Conservation (phyloP, 2,113 vertebrate species). For the Seriola quinqueradiata region DNA sequence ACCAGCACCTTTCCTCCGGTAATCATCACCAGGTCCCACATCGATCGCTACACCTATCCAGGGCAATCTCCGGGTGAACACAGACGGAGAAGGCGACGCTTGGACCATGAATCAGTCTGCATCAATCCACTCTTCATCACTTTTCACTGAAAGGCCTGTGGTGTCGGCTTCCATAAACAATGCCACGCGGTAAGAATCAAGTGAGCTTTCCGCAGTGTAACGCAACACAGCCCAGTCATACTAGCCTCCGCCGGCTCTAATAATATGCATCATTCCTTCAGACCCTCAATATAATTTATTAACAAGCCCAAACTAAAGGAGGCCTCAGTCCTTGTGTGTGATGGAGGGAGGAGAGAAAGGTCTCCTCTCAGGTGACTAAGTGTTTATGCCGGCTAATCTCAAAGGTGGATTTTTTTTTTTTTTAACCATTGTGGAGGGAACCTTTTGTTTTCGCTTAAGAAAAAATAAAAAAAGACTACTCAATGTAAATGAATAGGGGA, state of each 20-base stretch:
- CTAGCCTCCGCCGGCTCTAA: slow-evolving; percentile 49
- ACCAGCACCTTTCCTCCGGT: not conserved
- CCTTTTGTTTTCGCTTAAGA: slow-evolving; percentile 71
- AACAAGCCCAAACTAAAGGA: slow-evolving; percentile 52
- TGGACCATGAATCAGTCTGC: slow-evolving; percentile 36
- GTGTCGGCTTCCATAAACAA: slow-evolving; percentile 76
- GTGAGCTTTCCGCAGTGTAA: slow-evolving; percentile 58
- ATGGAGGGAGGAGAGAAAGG: slow-evolving; percentile 60
- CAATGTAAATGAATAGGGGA: slow-evolving; percentile 80
- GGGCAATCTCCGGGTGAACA: not conserved
- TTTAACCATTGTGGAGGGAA: slow-evolving; percentile 71
- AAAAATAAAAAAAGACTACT: slow-evolving; percentile 69
- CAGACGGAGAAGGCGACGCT: slow-evolving; percentile 30
- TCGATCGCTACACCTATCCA: not conserved
- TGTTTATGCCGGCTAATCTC: slow-evolving; percentile 76
- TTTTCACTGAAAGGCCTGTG: slow-evolving; percentile 12
- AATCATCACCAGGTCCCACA: not conserved
- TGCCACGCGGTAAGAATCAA: slow-evolving; percentile 43
- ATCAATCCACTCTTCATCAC: slow-evolving; percentile 39
- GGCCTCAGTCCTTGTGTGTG: slow-evolving; percentile 43
- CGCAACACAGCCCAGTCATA: slow-evolving; percentile 72
- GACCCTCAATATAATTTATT: slow-evolving; percentile 76
- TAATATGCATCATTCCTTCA: slow-evolving; percentile 68
- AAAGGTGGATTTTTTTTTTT: slow-evolving; percentile 62
- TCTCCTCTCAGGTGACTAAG: slow-evolving; percentile 70